Base-by-base conservation (phyloP, 2,888 invertebrate species). In the Coronaproctus castanopsis region DNA sequence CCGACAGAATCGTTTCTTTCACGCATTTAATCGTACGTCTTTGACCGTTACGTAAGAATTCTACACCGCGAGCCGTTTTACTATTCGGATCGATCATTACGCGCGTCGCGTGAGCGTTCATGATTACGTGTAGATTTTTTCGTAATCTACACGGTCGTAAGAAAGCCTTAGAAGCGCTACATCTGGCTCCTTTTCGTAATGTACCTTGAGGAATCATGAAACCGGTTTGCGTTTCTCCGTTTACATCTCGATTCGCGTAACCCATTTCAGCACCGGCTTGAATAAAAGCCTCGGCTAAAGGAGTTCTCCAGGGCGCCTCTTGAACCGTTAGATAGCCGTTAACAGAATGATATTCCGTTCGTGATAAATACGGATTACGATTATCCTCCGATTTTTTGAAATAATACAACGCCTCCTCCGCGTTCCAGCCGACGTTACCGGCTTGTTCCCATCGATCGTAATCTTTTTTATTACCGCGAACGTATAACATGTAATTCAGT, bases 371-470 rank as follows among this genome's bases (percentile, higher is more conserved):
- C 0, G 88, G 88, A 70, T 87, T 92, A 66, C 82, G 79, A 66
- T 89, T 91, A 71, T 91, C 90, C 73, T 91, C 91, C 0, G 89
- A 89, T 70, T 91, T 91, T 69, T 87, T 88, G 71, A 90, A 90
- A 68, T 89, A 90, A 66, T 84, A 79, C 8, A 90, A 73, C 0
- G 82, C 83, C 63, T 87, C 83, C 57, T 82, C 78, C 65, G 81
- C 84, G 2, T 85, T 81, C 95, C 95, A 95, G 1, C 92, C 92
- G 1, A 81, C 79, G 69, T 90, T 90, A 0, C 92, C 95, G 61
- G 82, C 71, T 0, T 80, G 75, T 68, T 91, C 90, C 95, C 95
- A 95, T 0, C 75, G 74, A 69, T 95, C 89, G 71, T 92, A 95
- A 70, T 95, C 95, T 65, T 79, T 81, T 65, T 80, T 83, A 70